These are phyloP conservation scores for Gymnorhina tibicen DNA, from an alignment of 2,113 vertebrate species.

Conservation along the genomic window DNA sequence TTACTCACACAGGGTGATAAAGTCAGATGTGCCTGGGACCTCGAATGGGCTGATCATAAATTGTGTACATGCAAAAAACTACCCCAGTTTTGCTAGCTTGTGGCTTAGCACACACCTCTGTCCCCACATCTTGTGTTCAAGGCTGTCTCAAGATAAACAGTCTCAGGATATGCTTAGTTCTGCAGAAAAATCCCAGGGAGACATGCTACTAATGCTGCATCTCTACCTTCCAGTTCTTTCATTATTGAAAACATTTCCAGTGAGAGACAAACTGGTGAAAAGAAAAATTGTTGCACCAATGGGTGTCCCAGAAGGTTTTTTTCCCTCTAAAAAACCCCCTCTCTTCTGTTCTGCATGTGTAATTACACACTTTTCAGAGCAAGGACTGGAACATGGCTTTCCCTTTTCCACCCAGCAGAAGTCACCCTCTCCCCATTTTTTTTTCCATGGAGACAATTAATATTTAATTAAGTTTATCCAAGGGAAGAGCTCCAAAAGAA, in stretches of 20 bases:
- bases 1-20: not conserved
- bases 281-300: not conserved
- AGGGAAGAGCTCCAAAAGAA: not conserved
- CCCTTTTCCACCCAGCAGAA: slow-evolving; percentile 5
- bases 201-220: fast-evolving
- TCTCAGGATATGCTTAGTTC: not conserved
- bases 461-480: not conserved
- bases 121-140: not conserved
- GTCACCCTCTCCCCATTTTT: not conserved
- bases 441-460: not conserved
- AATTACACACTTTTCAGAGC: not conserved
- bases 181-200: not conserved
- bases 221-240: not conserved
- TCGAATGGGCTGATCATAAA: not conserved
- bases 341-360: not conserved
- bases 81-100: not conserved
- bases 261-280: not conserved
- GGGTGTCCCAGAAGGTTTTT: not conserved
- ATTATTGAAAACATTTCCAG: not conserved
- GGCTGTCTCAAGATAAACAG: not conserved
- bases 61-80: not conserved
- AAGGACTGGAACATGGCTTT: not conserved
- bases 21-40: not conserved
- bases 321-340: fast-evolving
- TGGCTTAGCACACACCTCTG: not conserved